Conservation (phyloP, 1,140 invertebrate species). For the Brachionus calyciflorus region DNA sequence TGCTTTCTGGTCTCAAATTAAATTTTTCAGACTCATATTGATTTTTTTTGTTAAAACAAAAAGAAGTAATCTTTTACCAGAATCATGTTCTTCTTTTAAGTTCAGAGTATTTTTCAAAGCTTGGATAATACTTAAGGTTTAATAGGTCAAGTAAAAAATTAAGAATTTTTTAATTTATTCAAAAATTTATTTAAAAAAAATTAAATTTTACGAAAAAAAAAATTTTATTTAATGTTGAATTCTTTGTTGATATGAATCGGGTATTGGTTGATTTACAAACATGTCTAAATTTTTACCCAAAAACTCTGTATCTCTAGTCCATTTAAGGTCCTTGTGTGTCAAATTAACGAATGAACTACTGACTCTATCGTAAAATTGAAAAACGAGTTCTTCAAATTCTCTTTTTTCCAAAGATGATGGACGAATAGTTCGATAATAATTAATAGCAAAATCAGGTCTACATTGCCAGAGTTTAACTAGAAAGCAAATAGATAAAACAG, state of each 20-base stretch:
- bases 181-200: too few species aligned
- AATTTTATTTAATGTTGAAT: conserved; percentile 11
- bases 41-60: too few species aligned
- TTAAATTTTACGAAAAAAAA: too few species aligned
- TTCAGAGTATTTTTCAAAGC: too few species aligned
- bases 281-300: conserved; percentile 39
- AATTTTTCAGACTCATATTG: too few species aligned
- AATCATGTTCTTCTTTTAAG: too few species aligned
- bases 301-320: conserved; percentile 17
- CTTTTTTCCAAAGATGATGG: conserved; percentile 28
- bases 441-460: conserved; percentile 26
- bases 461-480: conserved; percentile 36
- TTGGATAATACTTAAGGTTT: too few species aligned
- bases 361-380: conserved; percentile 9
- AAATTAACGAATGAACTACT: background rate
- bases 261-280: conserved; percentile 1
- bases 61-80: too few species aligned
- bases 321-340: conserved; percentile 18
- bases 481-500: conserved; percentile 12
- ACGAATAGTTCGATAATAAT: conserved; percentile 13
- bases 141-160: too few species aligned
- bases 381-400: conserved; percentile 15
- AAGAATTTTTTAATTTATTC: too few species aligned
- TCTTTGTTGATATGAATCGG: conserved; percentile 25
- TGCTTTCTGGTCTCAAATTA: too few species aligned